Base-by-base conservation (phyloP, 2,797 vertebrate species). In the Fratercula arctica region DNA sequence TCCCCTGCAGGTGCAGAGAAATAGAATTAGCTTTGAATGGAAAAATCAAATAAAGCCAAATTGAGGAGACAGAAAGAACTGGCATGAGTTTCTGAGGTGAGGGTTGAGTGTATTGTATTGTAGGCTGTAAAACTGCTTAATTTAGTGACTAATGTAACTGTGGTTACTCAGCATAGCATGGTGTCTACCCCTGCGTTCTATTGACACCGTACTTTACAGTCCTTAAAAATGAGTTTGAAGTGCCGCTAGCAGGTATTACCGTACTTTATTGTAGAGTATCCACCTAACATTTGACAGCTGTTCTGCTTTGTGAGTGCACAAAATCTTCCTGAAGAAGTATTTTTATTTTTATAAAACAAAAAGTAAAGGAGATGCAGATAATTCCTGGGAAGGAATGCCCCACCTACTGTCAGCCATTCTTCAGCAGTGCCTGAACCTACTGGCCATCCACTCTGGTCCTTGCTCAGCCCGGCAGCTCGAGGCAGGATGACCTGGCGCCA, bases 31-130 rank as follows among this genome's bases (percentile, higher is more conserved):
- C 28, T 94, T 79, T 90, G 73, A 88, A 54, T 85, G 79, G 85
- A 83, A 88, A 95, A 95, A 95, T 72, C 51, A 63, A 92, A 91
- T 80, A 41, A 86, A 86, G 51, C 37, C 5, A 16, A 88, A 63
- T 63, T 78, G 73, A 74, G 51, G 59, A 70, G 60, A 43, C 18
- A 61, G 56, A 60, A 89, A 80, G 16, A 86, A 46, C 48, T 68
- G 46, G 17, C 20, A 5, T 63, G 69, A 75, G 23, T 78, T 91
- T 93, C 63, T 74, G 57, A 86, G 89, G 45, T 61, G 61, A 72
- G 17, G 15, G 24, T 72, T 93, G 61, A 68, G 23, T 6, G 1
- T 57, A 25, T 57, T 64, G 39, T 85, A 23, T 70, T 60, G 26
- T 48, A 69, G 69, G 73, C 46, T 89, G 28, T 78, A 76, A 77